phyloP scores from a whole-genome alignment of 2,797 vertebrate species.

The Sciaenops ocellatus region DNA sequence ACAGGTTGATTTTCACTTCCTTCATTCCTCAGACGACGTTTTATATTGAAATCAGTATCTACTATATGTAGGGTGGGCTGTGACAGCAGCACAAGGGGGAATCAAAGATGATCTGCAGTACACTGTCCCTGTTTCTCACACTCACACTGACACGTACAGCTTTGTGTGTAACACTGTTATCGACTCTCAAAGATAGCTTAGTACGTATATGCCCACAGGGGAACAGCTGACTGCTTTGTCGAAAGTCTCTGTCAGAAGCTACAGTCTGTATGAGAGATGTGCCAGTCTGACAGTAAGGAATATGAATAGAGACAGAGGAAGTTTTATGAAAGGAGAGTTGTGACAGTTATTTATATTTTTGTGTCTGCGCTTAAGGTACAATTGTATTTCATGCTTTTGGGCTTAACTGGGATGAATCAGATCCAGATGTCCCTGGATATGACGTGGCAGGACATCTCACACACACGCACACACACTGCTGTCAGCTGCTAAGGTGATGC shows the following conservation, averaged over 20 bases:
- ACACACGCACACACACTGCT: background rate
- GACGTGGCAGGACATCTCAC: conserved; percentile 39
- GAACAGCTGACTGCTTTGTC: conserved; percentile 59
- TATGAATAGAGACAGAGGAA: conserved; percentile 58
- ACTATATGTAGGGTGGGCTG: background rate
- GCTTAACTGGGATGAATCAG: conserved; percentile 59
- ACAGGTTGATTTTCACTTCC: background rate
- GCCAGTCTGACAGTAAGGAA: conserved; percentile 54
- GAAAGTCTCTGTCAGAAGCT: conserved; percentile 39
- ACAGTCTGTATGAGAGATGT: conserved; percentile 56
- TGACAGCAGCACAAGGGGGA: conserved; percentile 33
- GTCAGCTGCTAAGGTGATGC: conserved; percentile 44
- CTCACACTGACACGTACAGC: conserved; percentile 21
- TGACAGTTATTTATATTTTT: conserved; percentile 67
- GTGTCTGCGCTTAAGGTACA: conserved; percentile 54
- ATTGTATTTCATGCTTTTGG: conserved; percentile 59
- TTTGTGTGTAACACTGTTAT: conserved; percentile 37
- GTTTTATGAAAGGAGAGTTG: conserved; percentile 47
- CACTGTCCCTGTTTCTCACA: conserved; percentile 30
- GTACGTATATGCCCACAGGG: conserved; percentile 32
- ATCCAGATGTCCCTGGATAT: conserved; percentile 51
- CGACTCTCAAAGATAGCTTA: conserved; percentile 38
- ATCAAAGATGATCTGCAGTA: conserved; percentile 45
- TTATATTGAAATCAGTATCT: conserved; percentile 8
- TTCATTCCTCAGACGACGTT: background rate